These are phyloP conservation scores for Protobothrops flavoviridis DNA, from an alignment of 2,113 vertebrate species.

Conservation along the genomic window DNA sequence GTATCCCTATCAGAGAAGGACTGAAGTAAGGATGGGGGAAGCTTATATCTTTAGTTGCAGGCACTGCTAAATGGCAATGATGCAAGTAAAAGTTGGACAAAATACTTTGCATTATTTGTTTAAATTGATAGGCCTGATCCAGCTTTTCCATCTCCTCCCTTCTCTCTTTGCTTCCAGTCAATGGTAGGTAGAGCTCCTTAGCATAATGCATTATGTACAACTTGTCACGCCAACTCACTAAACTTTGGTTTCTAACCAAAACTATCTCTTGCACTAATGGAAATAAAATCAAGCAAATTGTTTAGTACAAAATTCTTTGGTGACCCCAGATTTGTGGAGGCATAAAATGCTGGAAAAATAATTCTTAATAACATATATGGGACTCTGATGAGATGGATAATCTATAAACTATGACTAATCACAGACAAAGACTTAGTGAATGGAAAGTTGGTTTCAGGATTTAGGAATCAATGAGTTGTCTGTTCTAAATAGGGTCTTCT, in stretches of 20 bases:
- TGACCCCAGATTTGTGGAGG: background rate
- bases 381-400: background rate
- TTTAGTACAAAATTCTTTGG: background rate
- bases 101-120: background rate
- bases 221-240: background rate
- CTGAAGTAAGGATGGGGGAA: background rate
- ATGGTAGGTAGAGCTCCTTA: background rate
- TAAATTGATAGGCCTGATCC: background rate
- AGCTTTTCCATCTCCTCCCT: background rate
- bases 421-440: background rate
- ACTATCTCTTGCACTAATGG: background rate
- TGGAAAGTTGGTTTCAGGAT: background rate
- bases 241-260: background rate
- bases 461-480: background rate
- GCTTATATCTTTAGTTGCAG: background rate
- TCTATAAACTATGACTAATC: background rate
- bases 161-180: background rate
- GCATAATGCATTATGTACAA: background rate
- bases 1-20: background rate
- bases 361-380: background rate
- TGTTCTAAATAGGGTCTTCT: background rate
- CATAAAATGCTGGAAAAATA: background rate
- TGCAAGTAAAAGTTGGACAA: background rate
- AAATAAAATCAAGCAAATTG: background rate
- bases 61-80: background rate